A percentile compares a stretch with the other conserved stretches of the same genome.
Evolutionary conservation across 1,140 invertebrate species (phyloP).

Genomic region (Drosophila persimilis): DNA sequence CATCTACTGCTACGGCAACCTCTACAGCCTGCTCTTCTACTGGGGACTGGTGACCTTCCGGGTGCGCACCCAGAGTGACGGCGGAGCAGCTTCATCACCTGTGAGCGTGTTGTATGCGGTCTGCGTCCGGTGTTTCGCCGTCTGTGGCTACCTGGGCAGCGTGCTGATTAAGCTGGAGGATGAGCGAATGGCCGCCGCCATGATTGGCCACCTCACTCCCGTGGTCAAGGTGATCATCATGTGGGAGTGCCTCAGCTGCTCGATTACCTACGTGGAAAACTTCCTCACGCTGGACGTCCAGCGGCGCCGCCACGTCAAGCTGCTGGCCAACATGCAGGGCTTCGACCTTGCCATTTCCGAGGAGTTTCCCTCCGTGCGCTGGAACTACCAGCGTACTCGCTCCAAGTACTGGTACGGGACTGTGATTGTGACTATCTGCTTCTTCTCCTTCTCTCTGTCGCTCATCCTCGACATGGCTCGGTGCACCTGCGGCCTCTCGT

Average conservation of each 20-base stretch:
- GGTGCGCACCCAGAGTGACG: conserved; percentile 13
- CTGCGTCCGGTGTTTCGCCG: conserved; percentile 18
- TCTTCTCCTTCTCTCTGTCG: conserved; percentile 39
- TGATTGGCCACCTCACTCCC: conserved; percentile 54
- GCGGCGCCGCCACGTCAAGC: conserved; percentile 29
- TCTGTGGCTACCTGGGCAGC: conserved; percentile 39
- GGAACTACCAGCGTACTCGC: conserved; percentile 60
- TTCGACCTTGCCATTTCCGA: conserved; percentile 44
- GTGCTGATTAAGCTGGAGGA: conserved; percentile 41
- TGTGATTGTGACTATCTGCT: conserved; percentile 24
- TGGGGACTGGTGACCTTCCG: conserved; percentile 56
- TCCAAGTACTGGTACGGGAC: conserved; percentile 60
- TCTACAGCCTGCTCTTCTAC: conserved; percentile 51
- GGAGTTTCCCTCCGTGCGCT: conserved; percentile 53
- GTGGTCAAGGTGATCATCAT: conserved; percentile 56
- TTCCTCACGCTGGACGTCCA: conserved; percentile 47
- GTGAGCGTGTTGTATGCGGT: conserved; percentile 30
- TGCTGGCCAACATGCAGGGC: conserved; percentile 42
- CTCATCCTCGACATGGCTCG: conserved; percentile 51
- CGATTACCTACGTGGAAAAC: conserved; percentile 48
- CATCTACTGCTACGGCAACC: conserved; percentile 48
- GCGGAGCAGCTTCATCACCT: conserved; percentile 23
- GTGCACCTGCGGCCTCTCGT: conserved; percentile 54
- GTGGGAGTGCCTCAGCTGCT: conserved; percentile 54
- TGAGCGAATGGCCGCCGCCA: conserved; percentile 46